Evolutionary conservation across 1,140 invertebrate species (phyloP).

Genomic region (Drosophila jambulina): DNA sequence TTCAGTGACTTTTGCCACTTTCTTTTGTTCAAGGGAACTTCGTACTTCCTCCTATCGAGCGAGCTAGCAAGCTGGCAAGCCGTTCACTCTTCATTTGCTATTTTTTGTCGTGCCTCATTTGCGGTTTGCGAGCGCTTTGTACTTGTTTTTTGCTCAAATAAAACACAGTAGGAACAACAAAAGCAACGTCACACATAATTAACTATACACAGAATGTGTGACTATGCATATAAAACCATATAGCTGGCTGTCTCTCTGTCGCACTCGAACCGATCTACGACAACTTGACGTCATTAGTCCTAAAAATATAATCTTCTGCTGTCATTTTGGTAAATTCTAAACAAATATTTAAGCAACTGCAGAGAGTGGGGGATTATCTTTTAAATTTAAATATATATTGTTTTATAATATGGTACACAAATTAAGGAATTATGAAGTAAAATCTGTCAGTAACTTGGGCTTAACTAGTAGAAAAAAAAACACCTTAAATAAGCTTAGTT

Average conservation of each 20-base stretch:
- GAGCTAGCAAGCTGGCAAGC: neutral
- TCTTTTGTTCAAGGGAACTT: slow-evolving; percentile 48
- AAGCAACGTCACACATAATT: slow-evolving; percentile 69
- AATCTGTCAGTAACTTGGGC: neutral
- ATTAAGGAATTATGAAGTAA: neutral
- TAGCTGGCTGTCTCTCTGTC: slow-evolving; percentile 2
- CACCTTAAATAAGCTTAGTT: neutral
- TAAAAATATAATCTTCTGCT: slow-evolving; percentile 49
- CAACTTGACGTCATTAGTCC: slow-evolving; percentile 65
- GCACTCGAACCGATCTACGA: slow-evolving; percentile 15
- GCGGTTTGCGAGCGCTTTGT: slow-evolving; percentile 44
- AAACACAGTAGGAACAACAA: slow-evolving; percentile 30
- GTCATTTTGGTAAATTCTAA: slow-evolving; percentile 16
- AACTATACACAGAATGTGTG: slow-evolving; percentile 48
- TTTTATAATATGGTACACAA: neutral
- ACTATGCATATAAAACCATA: slow-evolving; percentile 20
- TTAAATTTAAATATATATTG: neutral
- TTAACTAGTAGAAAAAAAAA: too few relatives aligned
- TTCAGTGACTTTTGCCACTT: slow-evolving; percentile 41
- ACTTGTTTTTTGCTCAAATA: slow-evolving; percentile 40
- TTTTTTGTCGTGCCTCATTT: slow-evolving; percentile 47
- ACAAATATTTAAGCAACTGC: slow-evolving; percentile 40
- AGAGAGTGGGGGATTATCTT: slow-evolving; percentile 1
- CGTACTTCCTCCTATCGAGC: slow-evolving; percentile 31
- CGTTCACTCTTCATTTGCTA: slow-evolving; percentile 40